These are phyloP conservation scores for Clarias laeviceps DNA, from an alignment of 2,797 vertebrate species.

Conservation along the genomic window DNA sequence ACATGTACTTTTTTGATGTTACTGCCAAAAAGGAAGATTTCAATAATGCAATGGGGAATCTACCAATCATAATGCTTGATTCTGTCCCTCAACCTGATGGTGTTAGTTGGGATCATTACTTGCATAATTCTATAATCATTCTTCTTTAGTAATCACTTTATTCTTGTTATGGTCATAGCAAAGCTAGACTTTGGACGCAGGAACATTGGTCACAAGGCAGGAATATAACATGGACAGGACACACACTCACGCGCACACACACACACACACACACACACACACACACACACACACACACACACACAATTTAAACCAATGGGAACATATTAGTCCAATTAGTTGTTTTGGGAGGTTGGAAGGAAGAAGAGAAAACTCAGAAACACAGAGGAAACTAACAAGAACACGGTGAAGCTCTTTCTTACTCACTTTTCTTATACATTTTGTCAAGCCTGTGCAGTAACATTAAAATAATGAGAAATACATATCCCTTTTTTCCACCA, in stretches of 20 bases:
- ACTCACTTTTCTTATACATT: background rate
- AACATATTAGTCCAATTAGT: background rate
- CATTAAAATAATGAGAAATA: background rate
- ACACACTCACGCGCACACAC: background rate
- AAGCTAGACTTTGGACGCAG: background rate
- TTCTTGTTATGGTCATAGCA: background rate
- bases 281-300: too few species aligned
- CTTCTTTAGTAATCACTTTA: background rate
- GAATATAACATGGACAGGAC: background rate
- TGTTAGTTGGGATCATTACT: background rate
- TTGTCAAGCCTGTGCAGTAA: background rate
- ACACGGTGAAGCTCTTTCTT: background rate
- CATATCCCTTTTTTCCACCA: background rate
- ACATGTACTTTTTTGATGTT: background rate
- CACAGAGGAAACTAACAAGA: background rate
- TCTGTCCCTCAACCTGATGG: background rate
- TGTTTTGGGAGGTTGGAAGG: background rate
- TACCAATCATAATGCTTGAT: background rate
- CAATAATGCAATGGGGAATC: background rate
- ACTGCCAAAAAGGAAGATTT: background rate
- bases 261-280: background rate
- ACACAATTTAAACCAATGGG: background rate
- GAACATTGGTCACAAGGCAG: background rate
- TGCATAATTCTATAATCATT: background rate
- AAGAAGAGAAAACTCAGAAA: background rate